Base-by-base conservation (phyloP, 2,113 vertebrate genomes). In the Scophthalmus maximus region DNA sequence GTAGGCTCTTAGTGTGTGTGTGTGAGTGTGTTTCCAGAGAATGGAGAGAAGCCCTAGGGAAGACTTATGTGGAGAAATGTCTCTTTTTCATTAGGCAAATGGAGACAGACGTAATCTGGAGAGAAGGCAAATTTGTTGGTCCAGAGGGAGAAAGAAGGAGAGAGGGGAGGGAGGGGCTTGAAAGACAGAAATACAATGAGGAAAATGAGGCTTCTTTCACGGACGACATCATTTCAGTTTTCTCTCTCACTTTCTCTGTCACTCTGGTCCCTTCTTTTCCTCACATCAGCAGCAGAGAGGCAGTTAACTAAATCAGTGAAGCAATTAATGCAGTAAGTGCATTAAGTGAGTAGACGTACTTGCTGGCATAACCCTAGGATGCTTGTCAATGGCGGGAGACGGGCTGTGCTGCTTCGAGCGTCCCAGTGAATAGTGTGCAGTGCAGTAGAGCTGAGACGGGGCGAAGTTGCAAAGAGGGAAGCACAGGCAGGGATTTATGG, bases 291-390 rank as follows among this genome's bases (percentile, higher is more conserved):
- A 68, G 61, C 64, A 68, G 62, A 69, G 81, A 82, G 67, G 62
- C 84, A 66, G 85, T 90, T 88, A 87, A 83, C 87, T 77, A 75
- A 92, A 79, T 85, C 89, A 90, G 59, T 88, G 86, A 79, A 89
- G 85, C 88, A 89, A 87, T 88, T 88, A 92, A 91, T 87, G 78
- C 76, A 78, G 82, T 74, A 81, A 79, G 83, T 68, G 60, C 66
- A 73, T 53, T 72, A 74, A 85, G 60, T 68, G 82, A 85, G 75
- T 59, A 58, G 76, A 74, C 49, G 9, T 30, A 72, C 60, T 67
- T 52, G 38, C 59, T 40, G 47, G 74, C 10, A 25, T 53, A 66
- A 56, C 81, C 57, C 14, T 30, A 38, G 57, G 69, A 72, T 12
- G 44, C 68, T 62, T 78, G 65, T 64, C 75, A 57, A 71, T 32